Evolutionary conservation across 2,797 vertebrate genomes (phyloP), one percentile per base, ranked within the genome.

Genomic region (Fundulus diaphanus): DNA sequence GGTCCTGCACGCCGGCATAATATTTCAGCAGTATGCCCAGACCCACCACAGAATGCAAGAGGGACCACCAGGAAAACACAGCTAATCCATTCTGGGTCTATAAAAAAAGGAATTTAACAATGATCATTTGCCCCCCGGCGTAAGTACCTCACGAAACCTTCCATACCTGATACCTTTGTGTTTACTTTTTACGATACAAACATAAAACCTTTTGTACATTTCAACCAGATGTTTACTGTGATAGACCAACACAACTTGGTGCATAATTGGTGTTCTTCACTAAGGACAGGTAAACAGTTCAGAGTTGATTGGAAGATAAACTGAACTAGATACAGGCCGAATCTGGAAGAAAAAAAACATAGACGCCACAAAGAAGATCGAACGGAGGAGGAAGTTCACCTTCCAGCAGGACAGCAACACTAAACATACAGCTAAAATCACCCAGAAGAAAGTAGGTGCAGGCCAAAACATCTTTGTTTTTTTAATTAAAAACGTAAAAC

Each of bases 1-100:
- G 85, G 24, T 93, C 93, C 1, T 33, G 1, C 11, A 93, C 29
- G 1, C 51, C 48, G 1, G 57, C 72, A 5, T 68, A 57, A 73
- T 92, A 91, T 65, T 92, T 92, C 9, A 95, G 70, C 46, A 91
- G 66, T 0, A 94, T 2, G 0, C 94, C 94, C 42, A 92, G 27
- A 70, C 76, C 82, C 29, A 93, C n/a, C 44, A 87, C 15, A 46
- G 92, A 84, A 12, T 92, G 87, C 72, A 93, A 3, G 1, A 93
- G 83, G 52, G 89, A 86, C 94, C 92, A 95, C 82, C 92, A 92
- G 56, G 90, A 86, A 72, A 93, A 95, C 49, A 77, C 29, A 9
- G 92, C 93, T 73, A 95, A 48, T 37, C 93, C 92, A 7, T 94
- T 95, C 82, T 95, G 94, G 40, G 84, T 90, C 94, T 95, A 76